Base-by-base conservation (phyloP, 64 coral and sea anemone species). In the Montipora capricornis region DNA sequence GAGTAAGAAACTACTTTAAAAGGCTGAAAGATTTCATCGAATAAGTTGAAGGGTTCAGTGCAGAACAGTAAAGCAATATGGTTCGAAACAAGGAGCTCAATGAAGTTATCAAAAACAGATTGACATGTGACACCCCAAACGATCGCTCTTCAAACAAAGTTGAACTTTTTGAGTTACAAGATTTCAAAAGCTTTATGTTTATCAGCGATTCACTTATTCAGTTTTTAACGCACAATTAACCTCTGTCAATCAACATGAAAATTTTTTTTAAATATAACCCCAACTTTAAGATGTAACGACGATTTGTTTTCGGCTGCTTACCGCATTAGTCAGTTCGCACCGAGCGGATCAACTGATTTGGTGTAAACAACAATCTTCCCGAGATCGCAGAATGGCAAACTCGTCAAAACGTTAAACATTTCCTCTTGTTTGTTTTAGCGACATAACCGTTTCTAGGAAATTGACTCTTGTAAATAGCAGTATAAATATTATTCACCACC, bases 381-480 rank as follows among this genome's bases (percentile, higher is more conserved):
- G 13, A 11, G 61, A 64, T 64, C 1, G 61, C 61, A 64, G 61
- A 64, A 64, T 64, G 14, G 13, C 61, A 64, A 64, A 64, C 61
- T 64, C 9, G 61, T 64, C 0, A 15, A 64, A 14, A 64, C 13
- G 14, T 8, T 11, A 11, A 6, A 57, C 11, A 57, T 57, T 57
- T 0, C 11, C 11, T 4, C 24, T 19, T 81, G 51, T 81, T 81
- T 81, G 9, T 20, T 17, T 22, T 81, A 20, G 51, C 19, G 51
- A 81, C 79, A 26, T 2, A 7, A 50, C 51, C 11, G 52, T 81
- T 81, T 81, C 51, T 24, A 60, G 79, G 51, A 81, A 59, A 81
- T 61, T 11, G 57, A 26, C 51, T 20, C 50, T 60, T 8, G 61
- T 14, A 64, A 64, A 14, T 4, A 2, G 9, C 61, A 64, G 14